Evolutionary conservation across 2,113 vertebrate species (phyloP).

Genomic region (Actenoides lindsayi): DNA sequence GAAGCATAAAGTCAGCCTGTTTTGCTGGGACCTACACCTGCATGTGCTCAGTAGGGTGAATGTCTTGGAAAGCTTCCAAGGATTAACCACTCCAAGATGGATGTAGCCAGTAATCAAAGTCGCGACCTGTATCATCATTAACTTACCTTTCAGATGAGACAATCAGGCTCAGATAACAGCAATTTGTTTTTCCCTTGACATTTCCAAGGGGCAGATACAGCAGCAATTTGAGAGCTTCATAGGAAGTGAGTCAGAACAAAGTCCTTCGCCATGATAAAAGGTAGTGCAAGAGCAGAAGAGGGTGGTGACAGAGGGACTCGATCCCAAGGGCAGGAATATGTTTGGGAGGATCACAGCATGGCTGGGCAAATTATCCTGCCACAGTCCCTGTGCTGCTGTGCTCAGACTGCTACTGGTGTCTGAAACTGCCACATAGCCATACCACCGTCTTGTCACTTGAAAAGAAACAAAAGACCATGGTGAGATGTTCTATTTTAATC

Average conservation of each 20-base stretch:
- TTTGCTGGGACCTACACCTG: neutral
- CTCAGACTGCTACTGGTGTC: neutral
- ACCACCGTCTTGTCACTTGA: neutral
- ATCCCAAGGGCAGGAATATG: neutral
- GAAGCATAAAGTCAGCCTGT: neutral
- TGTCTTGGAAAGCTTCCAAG: conserved; percentile 25
- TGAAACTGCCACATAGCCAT: neutral
- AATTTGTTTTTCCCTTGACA: conserved; percentile 27
- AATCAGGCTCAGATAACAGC: neutral
- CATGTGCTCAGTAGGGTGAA: neutral
- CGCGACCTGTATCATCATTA: conserved; percentile 27
- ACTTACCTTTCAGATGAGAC: conserved; percentile 31
- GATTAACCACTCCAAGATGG: neutral
- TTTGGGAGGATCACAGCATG: neutral
- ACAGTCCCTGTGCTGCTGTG: neutral
- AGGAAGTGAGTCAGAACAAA: conserved; percentile 23
- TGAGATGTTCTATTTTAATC: neutral
- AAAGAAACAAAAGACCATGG: neutral
- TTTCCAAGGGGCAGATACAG: conserved; percentile 49
- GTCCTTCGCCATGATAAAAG: neutral
- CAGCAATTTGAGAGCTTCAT: conserved; percentile 39
- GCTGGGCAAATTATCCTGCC: neutral
- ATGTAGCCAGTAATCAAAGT: conserved; percentile 45
- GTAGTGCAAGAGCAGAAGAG: neutral
- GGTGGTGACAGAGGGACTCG: neutral